Base-by-base conservation (phyloP, 1,140 invertebrate genomes). In the Cepaea nemoralis region DNA sequence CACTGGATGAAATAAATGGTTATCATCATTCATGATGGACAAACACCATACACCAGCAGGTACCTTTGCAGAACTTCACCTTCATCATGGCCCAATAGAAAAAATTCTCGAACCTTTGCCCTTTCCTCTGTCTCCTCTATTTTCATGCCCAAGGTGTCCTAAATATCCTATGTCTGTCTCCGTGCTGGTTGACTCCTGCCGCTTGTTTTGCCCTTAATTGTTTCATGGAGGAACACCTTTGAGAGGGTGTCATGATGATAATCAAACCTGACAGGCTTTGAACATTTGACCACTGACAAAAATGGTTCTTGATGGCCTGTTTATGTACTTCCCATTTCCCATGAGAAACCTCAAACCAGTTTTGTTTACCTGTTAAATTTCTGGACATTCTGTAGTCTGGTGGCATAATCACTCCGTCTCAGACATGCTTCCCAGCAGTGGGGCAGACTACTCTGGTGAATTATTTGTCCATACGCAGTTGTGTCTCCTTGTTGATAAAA, bases 381-480 rank as follows among this genome's bases (percentile, higher is more conserved):
- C 48, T 87, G 85, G 16, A 89, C 85, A 35, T 88, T 85, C 71
- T 84, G 81, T 33, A 80, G 83, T 55, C 86, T 76, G 22, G 66
- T 90, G 10, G 92, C 80, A 87, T 94, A 97, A 85, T 95, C 92
- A 35, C 95, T 94, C 86, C 94, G 94, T 82, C 92, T 80, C 0
- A 95, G 82, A 88, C 95, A 96, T 91, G 98, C 95, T 22, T 94
- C 89, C 94, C 96, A 98, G 88, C 97, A 98, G 70, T 93, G 93
- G 80, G 93, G 89, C 12, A 98, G 85, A 1, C 95, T 97, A 87
- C 96, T 98, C 81, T 95, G 91, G 0, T 93, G 91, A 59, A 98
- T 88, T 76, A 88, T 85, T 92, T 97, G 96, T 83, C 95, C 94
- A 86, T 95, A 98, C 87, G 95, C 95, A 0, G 97, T 98, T 24